Evolutionary conservation across 2,888 invertebrate genomes (phyloP), one percentile per base, ranked within the genome.

Genomic region (Calephelis perditalis): DNA sequence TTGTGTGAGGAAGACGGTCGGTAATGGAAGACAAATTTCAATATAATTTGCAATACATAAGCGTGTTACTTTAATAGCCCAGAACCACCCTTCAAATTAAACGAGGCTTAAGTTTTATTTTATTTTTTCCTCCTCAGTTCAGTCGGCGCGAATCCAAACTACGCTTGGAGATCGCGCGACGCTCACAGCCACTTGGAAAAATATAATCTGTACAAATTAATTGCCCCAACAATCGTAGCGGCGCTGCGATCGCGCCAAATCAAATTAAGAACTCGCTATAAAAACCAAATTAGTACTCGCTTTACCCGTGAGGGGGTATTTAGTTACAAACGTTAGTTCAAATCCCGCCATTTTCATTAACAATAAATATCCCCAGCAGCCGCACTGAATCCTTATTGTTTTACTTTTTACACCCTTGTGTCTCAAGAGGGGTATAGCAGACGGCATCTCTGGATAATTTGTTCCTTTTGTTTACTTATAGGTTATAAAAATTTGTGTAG

Each of bases 1-100:
- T 90, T 90, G 90, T 89, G 89, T 89, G 84, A 89, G 88, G 87
- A 89, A 90, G 87, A 83, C 83, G 83, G 85, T 82, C 84, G 82
- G 89, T 89, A 90, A 90, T 90, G 88, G 90, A 90, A 90, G 90
- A 90, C 90, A 90, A 90, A 90, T 90, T 90, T 91, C 91, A 90
- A 91, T 91, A 91, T 91, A 90, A 91, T 91, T 91, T 91, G 89
- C 90, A 91, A 90, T 91, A 91, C 91, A 91, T 91, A 91, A 90
- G 91, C 91, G 91, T 91, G 89, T 90, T 91, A 91, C 89, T 90
- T 91, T 91, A 91, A 91, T 91, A 91, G 91, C 85, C 91, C 90
- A 86, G 90, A 91, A 91, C 91, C 91, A 89, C 90, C 91, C 90
- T 86, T 88, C 91, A 91, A 91, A 91, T 91, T 91, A 91, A 91